A percentile compares a stretch with the other conserved stretches of the same genome.
Conservation (phyloP, 2,113 vertebrate genomes). For the Daphoenositta chrysoptera region DNA sequence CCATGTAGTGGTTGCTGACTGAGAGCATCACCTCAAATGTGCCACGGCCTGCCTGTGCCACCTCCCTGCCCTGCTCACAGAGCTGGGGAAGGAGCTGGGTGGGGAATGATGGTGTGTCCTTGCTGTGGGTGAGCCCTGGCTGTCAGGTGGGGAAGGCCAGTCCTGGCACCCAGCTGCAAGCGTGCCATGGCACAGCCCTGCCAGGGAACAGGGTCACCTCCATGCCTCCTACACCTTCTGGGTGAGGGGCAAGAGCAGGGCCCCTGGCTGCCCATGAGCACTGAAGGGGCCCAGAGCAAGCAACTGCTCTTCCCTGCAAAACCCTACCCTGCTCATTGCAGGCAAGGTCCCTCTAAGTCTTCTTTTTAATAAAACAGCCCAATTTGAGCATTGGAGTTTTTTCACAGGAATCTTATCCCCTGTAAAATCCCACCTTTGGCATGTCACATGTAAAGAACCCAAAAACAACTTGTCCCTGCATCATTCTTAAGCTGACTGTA, state of each 20-base stretch:
- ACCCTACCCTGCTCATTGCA: background rate
- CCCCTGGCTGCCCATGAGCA: rapidly evolving
- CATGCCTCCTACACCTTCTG: background rate
- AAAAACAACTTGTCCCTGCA: background rate
- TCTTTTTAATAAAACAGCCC: background rate
- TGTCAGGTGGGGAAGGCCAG: rapidly evolving
- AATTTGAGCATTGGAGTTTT: background rate
- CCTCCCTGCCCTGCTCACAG: background rate
- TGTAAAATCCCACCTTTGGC: background rate
- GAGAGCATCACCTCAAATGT: background rate
- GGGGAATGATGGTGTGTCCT: background rate
- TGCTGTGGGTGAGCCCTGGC: background rate
- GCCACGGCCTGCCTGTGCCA: background rate
- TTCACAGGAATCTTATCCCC: background rate
- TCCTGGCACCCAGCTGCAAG: background rate
- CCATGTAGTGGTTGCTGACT: rapidly evolving
- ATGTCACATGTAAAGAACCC: background rate
- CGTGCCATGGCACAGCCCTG: rapidly evolving
- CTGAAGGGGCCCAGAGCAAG: background rate
- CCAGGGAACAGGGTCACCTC: background rate
- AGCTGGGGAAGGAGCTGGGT: rapidly evolving
- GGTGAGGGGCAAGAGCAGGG: background rate
- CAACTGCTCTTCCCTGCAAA: background rate
- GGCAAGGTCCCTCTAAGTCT: background rate
- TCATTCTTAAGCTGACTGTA: rapidly evolving